Base-by-base conservation (phyloP, 2,797 vertebrate species). In the Acanthurus leucopareius region DNA sequence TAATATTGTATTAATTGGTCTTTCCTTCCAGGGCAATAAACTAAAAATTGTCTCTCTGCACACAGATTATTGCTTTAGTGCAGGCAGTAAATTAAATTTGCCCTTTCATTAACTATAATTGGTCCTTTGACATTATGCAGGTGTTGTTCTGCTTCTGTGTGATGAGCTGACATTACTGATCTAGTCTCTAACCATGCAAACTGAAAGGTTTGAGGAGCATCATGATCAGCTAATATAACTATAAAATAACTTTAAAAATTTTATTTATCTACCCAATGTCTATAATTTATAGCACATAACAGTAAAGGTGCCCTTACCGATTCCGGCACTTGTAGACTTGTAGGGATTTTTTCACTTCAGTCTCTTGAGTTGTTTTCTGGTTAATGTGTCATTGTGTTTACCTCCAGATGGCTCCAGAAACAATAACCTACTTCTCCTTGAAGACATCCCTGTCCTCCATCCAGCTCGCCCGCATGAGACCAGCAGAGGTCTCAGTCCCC, bases 401-500 rank as follows among this genome's bases (percentile, higher is more conserved):
- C 60, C 20, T 70, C 4, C 64, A 73, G 71, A 69, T 86, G 83
- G 63, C 44, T 63, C 11, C 48, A 61, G 58, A 62, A 62, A 7
- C 22, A 48, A 14, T 17, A 10, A 3, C 48, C 20, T 19, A 20
- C 45, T 52, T 60, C 22, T n/a, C 28, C 15, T 17, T 13, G 57
- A 38, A 38, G 58, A 22, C 9, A 5, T 58, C 20, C 1, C 32
- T 22, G 9, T 75, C 8, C 53, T 4, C 15, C 45, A 32, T 40
- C 61, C 57, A 71, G 17, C 22, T 63, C 7, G 2, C 49, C 45
- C 42, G 8, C 10, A n/a, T 14, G 56, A 79, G 48, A 3, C 48
- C n/a, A 6, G 42, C 3, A 20, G 47, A 62, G 1, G 13, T 32
- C 51, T 14, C 16, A n/a, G 13, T 32, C 28, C 54, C 22, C 57